phyloP scores from a whole-genome alignment of 1,140 invertebrate species.

The Anadara kagoshimensis region DNA sequence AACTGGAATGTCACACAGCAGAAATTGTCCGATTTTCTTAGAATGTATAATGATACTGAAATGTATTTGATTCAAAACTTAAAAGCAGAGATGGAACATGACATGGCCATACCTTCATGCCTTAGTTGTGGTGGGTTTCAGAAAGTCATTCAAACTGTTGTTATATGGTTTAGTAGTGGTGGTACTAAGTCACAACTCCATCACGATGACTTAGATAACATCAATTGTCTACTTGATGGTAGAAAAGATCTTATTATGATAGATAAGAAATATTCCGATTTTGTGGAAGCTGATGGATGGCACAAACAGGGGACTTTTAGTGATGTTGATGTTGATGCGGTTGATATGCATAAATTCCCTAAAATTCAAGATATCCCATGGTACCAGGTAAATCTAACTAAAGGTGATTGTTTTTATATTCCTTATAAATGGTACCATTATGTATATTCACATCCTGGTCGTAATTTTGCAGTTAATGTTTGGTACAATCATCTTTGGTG shows the following conservation, averaged over 20 bases:
- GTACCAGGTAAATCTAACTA: slow-evolving; percentile 55
- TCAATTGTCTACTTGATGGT: slow-evolving; percentile 70
- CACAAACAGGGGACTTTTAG: slow-evolving; percentile 62
- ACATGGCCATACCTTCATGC: slow-evolving; percentile 59
- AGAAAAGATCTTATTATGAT: slow-evolving; percentile 69
- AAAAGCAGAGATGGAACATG: neutral
- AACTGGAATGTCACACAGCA: too few species aligned
- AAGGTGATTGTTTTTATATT: slow-evolving; percentile 1
- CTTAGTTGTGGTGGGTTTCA: slow-evolving; percentile 66
- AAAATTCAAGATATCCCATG: slow-evolving; percentile 61
- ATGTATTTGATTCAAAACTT: too few species aligned
- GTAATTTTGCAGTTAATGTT: slow-evolving; percentile 71
- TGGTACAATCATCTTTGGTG: slow-evolving; percentile 65
- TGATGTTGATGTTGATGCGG: slow-evolving; percentile 67
- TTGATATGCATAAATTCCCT: slow-evolving; percentile 66
- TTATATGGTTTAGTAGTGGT: slow-evolving; percentile 72
- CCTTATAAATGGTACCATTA: slow-evolving; percentile 71
- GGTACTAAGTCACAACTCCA: slow-evolving; percentile 71
- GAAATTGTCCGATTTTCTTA: too few species aligned
- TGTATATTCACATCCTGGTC: slow-evolving; percentile 59
- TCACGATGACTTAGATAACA: slow-evolving; percentile 70
- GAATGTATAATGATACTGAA: too few species aligned
- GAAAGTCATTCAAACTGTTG: slow-evolving; percentile 46
- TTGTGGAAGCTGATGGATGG: slow-evolving; percentile 57
- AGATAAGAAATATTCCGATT: slow-evolving; percentile 56